Base-by-base conservation (phyloP, 1,140 invertebrate genomes). In the Elysia chlorotica region DNA sequence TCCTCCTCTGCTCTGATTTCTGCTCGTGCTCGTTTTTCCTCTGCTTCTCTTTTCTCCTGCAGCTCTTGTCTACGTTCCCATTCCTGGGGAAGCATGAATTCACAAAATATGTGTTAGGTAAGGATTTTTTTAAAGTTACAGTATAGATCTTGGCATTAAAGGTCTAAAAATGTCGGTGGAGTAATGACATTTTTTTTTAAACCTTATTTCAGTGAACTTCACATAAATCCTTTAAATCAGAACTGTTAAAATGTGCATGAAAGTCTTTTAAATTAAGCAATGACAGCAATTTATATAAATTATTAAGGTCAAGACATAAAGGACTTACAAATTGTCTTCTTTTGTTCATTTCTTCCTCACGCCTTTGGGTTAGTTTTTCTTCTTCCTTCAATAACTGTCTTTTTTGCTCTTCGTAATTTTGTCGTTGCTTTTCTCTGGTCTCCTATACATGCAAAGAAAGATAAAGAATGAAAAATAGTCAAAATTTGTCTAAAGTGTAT, bases 391-490 rank as follows among this genome's bases (percentile, higher is more conserved):
- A 67, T 53, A 81, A 73, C 19, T 78, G 41, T 37, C 81, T 75
- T 73, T 83, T 82, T 48, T 83, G 79, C 56, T 86, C 85, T 57
- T 86, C 83, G 74, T 80, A 81, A 31, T 85, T 82, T 23, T 78
- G 76, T 1, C 84, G 69, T 67, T 87, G 85, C 71, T 81, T 82
- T 33, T 87, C 85, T 69, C 84, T 61, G 6, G 83, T 62, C 54
- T 87, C 85, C 85, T 87, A n/a, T n/a, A n/a, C n/a, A n/a, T n/a
- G 77, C 17, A 66, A 61, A 41, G 36, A 21, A 19, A 28, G 17
- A 35, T 21, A n/a, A 28, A 68, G 37, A 68, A 36, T n/a, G 54
- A 68, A 2, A 67, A 53, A 48, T 30, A 10, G 19, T 59, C 28
- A 23, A 59, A 59, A 59, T 59, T 30, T 59, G 10, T 48, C n/a